Conservation (phyloP, 2,113 vertebrate genomes). For the Xyliphius kryptos region DNA sequence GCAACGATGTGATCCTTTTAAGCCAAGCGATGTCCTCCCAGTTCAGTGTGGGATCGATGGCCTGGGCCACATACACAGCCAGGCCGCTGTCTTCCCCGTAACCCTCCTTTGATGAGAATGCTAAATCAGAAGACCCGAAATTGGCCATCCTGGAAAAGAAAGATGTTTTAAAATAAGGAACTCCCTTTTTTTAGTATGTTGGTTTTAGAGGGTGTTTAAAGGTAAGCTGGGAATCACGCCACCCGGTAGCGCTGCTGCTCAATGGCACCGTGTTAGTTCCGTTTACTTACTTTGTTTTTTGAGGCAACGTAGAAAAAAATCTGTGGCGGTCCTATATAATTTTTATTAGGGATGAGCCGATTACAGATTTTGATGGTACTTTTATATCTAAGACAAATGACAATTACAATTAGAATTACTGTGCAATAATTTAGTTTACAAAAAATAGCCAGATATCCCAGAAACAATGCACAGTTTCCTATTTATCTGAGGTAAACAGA, state of each 20-base stretch:
- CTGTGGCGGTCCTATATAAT: too few relatives aligned
- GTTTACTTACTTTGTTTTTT: slow-evolving; percentile 61
- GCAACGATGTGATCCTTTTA: slow-evolving; percentile 72
- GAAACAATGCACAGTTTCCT: too few relatives aligned
- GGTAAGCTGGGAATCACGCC: slow-evolving; percentile 20
- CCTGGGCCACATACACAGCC: slow-evolving; percentile 79
- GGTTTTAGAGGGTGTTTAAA: slow-evolving; percentile 67
- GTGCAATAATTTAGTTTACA: too few relatives aligned
- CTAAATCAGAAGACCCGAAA: slow-evolving; percentile 74
- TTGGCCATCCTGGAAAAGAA: slow-evolving; percentile 77
- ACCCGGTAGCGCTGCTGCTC: slow-evolving; percentile 45
- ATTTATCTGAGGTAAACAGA: too few relatives aligned
- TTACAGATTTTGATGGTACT: too few relatives aligned
- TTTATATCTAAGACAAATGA: too few relatives aligned
- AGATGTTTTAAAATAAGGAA: neutral
- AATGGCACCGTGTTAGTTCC: slow-evolving; percentile 72
- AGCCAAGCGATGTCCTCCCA: slow-evolving; percentile 90
- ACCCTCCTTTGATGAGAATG: slow-evolving; percentile 72
- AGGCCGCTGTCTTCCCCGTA: slow-evolving; percentile 81
- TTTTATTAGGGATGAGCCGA: too few relatives aligned
- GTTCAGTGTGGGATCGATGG: slow-evolving; percentile 76
- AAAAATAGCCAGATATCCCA: too few relatives aligned
- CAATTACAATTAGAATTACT: too few relatives aligned
- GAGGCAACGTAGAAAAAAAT: slow-evolving; percentile 49
- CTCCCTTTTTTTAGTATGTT: slow-evolving; percentile 37